Conservation (phyloP, 2,888 invertebrate genomes). For the Tortrix viridana region DNA sequence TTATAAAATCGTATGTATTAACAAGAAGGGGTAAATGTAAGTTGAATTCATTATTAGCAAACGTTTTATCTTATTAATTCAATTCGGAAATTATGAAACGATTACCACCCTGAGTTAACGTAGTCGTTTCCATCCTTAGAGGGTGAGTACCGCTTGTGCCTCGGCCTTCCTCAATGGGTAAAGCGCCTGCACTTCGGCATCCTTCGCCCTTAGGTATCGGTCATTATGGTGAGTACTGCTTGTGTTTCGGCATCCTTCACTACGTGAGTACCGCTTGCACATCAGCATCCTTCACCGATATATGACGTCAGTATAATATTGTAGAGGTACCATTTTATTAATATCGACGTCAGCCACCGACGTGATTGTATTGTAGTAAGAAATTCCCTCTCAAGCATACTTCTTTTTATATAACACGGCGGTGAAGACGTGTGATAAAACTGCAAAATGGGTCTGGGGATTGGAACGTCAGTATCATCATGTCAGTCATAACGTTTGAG, state of each 20-base stretch:
- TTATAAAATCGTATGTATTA: background rate
- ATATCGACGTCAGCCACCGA: background rate
- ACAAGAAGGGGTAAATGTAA: background rate
- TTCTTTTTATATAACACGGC: background rate
- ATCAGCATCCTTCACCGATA: constrained; percentile 3
- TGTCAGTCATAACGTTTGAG: too few relatives aligned
- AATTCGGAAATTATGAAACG: background rate
- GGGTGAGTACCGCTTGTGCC: constrained; percentile 6
- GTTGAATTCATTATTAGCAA: background rate
- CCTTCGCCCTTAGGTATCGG: background rate
- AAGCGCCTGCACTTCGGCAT: constrained; percentile 2
- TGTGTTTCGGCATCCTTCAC: constrained; percentile 12
- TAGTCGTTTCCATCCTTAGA: background rate
- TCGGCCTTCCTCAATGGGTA: background rate
- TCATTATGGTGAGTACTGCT: constrained; percentile 8
- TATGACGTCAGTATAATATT: background rate
- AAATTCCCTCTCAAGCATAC: background rate
- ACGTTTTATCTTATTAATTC: background rate
- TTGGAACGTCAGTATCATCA: too few relatives aligned
- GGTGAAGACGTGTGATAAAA: too few relatives aligned
- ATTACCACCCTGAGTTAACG: constrained; percentile 6
- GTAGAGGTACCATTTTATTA: background rate
- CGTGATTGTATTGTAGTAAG: background rate
- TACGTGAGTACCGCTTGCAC: constrained; percentile 11
- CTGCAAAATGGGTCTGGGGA: too few relatives aligned